These are phyloP conservation scores for Gopherus evgoodei DNA, from an alignment of 2,113 vertebrate species.

Conservation along the genomic window DNA sequence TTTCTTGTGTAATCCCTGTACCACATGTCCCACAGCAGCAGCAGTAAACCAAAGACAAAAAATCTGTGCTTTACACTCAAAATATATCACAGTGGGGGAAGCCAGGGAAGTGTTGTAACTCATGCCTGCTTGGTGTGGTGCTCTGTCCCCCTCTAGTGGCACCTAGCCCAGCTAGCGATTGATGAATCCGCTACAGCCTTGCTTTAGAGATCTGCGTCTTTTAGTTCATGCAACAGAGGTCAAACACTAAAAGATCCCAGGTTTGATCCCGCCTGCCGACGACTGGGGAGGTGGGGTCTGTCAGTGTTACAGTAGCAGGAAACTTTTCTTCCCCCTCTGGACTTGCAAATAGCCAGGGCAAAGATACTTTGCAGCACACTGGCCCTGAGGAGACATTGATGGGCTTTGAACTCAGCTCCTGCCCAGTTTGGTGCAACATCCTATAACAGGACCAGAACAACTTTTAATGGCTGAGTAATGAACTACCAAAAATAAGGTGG, in stretches of 20 bases:
- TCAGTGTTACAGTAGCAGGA: neutral
- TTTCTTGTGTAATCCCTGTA: neutral
- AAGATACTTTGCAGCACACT: neutral
- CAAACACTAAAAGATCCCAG: no score
- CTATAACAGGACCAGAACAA: neutral
- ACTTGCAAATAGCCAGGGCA: neutral
- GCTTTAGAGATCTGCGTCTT: no score
- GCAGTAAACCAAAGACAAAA: neutral
- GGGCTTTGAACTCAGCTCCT: neutral
- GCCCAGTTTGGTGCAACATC: neutral
- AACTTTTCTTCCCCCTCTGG: neutral
- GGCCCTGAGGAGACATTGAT: neutral
- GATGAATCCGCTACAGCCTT: no score
- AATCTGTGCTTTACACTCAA: neutral
- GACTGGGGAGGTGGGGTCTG: no score
- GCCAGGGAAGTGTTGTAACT: neutral
- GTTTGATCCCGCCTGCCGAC: no score
- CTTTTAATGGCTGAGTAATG: neutral
- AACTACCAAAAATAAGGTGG: slow-evolving; percentile 1
- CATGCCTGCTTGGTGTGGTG: no score
- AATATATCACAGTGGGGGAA: neutral
- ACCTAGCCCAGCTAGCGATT: no score
- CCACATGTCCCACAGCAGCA: neutral
- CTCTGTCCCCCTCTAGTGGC: no score
- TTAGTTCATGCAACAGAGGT: no score